Evolutionary conservation across 2,113 vertebrate species (phyloP), one percentile per base, ranked within the genome.

Genomic region (Phyllostomus discolor): DNA sequence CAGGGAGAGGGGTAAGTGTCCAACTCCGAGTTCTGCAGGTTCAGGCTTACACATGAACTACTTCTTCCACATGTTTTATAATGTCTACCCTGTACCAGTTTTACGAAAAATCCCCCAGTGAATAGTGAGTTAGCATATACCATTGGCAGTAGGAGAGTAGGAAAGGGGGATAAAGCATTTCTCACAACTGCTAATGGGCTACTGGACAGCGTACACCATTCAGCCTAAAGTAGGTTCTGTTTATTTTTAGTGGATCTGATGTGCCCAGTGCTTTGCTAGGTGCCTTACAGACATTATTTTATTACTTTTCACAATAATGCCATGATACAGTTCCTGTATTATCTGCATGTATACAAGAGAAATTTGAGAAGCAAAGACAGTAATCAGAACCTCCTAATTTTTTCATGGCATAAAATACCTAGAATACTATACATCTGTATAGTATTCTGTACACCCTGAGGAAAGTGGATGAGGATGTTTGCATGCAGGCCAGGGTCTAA

Each of bases 341-440:
- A 70, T 69, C 66, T 69, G 8, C 12, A 15, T 48, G 70, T 80
- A 16, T 69, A 79, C 16, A 75, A 50, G 46, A 95, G 3, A 7
- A 94, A 80, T 33, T 50, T 72, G 28, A 91, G 85, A 88, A 69
- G 90, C 64, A 75, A 93, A 94, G 33, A 46, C 0, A 1, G 62
- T 75, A 69, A 91, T 79, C 50, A 79, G 38, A 81, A 50, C 1
- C 20, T 69, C 64, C 69, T 7, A 82, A 20, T 33, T 15, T 79
- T 54, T 83, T 52, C 31, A n/a, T 43, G 50, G 78, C 9, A 6
- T 26, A 59, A 52, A 38, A n/a, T 2, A 43, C 48, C 16, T 50
- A 48, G 33, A 85, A 31, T 46, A 17, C 24, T 38, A 4, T 12
- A 41, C 48, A 22, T 73, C 38, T 43, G 43, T 43, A 43, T 43